These are phyloP conservation scores for Tryphoninae sp. DNA, from an alignment of 2,888 invertebrate species.

Conservation along the genomic window DNA sequence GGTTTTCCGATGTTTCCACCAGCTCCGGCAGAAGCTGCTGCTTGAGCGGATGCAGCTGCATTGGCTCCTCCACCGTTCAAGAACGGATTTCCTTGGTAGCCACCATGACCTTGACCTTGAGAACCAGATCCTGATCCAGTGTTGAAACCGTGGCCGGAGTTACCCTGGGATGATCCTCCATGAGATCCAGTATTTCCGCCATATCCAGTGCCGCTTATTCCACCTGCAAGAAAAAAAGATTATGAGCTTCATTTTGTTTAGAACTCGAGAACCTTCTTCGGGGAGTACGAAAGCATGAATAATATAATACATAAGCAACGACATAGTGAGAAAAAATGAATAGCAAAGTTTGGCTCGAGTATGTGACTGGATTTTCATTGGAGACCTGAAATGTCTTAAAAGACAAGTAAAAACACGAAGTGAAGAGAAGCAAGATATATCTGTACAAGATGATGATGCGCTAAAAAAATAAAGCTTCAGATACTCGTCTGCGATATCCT, in stretches of 20 bases:
- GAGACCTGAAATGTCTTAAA: no score
- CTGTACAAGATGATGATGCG: no score
- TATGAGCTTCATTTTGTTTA: neutral
- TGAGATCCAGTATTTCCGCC: conserved; percentile 43
- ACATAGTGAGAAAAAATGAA: neutral
- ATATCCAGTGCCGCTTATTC: conserved; percentile 24
- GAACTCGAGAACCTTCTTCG: neutral
- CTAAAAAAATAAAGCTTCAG: no score
- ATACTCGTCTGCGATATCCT: no score
- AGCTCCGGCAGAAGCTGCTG: conserved; percentile 47
- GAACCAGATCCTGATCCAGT: conserved; percentile 30
- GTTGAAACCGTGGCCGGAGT: conserved; percentile 18
- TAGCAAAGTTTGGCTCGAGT: no score
- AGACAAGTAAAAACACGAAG: no score
- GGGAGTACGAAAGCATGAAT: conserved; percentile 11
- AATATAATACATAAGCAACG: neutral
- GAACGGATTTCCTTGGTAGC: conserved; percentile 65
- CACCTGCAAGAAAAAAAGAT: conserved; percentile 47
- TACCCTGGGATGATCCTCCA: conserved; percentile 13
- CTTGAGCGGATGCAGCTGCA: conserved; percentile 51
- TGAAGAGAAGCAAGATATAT: no score
- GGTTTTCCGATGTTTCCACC: conserved; percentile 44
- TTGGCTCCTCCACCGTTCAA: conserved; percentile 50
- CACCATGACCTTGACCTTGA: conserved; percentile 41
- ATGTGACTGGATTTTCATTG: no score